Evolutionary conservation across 2,888 invertebrate species (phyloP), one percentile per base, ranked within the genome.

Genomic region (Mycalesis mineus): DNA sequence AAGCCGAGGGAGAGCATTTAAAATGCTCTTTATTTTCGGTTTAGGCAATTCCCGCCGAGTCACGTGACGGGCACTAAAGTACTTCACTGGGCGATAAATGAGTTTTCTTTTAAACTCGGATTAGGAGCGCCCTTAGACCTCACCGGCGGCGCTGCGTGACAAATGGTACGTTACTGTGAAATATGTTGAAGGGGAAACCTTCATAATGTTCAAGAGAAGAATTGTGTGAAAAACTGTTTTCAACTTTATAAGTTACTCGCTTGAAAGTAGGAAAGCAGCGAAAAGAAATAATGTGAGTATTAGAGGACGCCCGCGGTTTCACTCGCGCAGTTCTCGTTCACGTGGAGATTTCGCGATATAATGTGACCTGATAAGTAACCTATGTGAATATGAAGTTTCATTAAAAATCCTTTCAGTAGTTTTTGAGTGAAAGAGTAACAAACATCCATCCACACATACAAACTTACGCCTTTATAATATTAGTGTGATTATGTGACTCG

Each of bases 41-140:
- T 51, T 11, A 41, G 33, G 52, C 42, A 52, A 52, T 33, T 42
- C 33, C 29, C 52, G 52, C 52, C 9, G 42, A 42, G 33, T 52
- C 41, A 52, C 15, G 41, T 39, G 11, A 39, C 50, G 28, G 15
- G 29, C 7, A 13, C 7, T 8, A 50, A 37, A 36, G 17, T 36
- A 48, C 17, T 22, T n/a, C n/a, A 13, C 39, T 36, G 22, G 33
- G 63, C 69, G 76, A 79, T 78, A 77, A 82, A 81, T 74, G 80
- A 74, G 67, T 74, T 73, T 77, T 76, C 78, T 80, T 82, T 81
- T 70, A 73, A 78, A 76, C 71, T 70, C 61, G 76, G 79, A 78
- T 81, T 74, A 78, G 61, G 68, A 63, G 52, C 50, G 55, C 50
- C 47, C 52, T 57, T 22, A 50, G 58, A 63, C 37, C 48, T 54